Evolutionary conservation across 1,140 invertebrate species (phyloP), one percentile per base, ranked within the genome.

Genomic region (Hypsibius dujardini): DNA sequence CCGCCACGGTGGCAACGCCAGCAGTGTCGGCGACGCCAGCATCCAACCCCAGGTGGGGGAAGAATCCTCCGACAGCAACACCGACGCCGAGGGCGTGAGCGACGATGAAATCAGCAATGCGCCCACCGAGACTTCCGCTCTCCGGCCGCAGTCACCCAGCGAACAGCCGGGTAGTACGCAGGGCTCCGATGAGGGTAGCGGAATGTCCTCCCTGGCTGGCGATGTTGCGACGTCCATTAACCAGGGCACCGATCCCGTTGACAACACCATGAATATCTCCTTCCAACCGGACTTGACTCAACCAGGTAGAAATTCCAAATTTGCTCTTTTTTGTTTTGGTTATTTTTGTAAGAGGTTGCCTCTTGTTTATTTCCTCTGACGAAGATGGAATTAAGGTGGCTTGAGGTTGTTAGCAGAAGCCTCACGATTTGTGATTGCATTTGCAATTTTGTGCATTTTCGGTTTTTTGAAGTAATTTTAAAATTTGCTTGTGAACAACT

Each of bases 1-100:
- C 42, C 42, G 46, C 60, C 71, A 47, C 70, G 75, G 75, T 59
- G 75, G 69, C 40, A 73, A 75, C 47, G 75, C 62, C 70, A 74
- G 71, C n/a, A 74, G 74, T 59, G 74, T 70, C 72, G 56, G 72
- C 73, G 69, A 1, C 15, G 69, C 12, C 3, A 46, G 71, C 46
- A 42, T 72, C 71, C 46, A 72, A 40, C 71, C 46, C 69, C 71
- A 59, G 45, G 46, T 71, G 7, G 70, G 62, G 3, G 72, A 47
- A 74, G 67, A 67, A 67, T 60, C 59, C 50, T 45, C 69, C 70
- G 12, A 62, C 45, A 59, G 14, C 46, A 46, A 15, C 45, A 70
- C 45, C 47, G 74, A 73, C n/a, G 60, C 70, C 15, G 67, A 69
- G n/a, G 74, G 71, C 42, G 59, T 69, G 40, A 72, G 69, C 7